These are phyloP conservation scores for Athripsodes cinereus DNA, from an alignment of 2,888 invertebrate genomes.

Conservation along the genomic window DNA sequence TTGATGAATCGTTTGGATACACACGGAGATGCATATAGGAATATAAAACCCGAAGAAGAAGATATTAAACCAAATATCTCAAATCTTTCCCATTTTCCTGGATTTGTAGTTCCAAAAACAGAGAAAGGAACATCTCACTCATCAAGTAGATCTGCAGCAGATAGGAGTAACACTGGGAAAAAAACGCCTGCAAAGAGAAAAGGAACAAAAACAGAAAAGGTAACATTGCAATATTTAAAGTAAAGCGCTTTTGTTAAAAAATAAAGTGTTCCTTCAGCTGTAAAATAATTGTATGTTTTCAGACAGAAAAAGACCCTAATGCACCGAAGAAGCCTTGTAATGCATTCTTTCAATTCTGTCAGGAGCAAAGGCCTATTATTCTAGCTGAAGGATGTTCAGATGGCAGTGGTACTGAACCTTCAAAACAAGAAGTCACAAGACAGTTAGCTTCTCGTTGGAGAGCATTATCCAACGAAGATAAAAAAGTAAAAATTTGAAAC, in stretches of 20 bases:
- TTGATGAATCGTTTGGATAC: constrained; percentile 61
- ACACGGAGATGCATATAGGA: constrained; percentile 65
- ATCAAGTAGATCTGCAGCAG: constrained; percentile 7
- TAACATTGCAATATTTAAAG: constrained; percentile 24
- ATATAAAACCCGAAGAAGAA: constrained; percentile 37
- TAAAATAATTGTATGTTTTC: constrained; percentile 8
- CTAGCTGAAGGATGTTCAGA: constrained; percentile 59
- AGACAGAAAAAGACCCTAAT: constrained; percentile 55
- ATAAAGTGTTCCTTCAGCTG: too few relatives aligned
- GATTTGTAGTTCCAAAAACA: constrained; percentile 18
- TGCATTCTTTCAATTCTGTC: constrained; percentile 76
- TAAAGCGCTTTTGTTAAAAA: neutral
- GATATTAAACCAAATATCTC: constrained; percentile 37
- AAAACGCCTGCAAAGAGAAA: constrained; percentile 53
- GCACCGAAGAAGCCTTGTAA: constrained; percentile 75
- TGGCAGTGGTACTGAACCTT: constrained; percentile 60
- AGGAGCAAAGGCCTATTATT: constrained; percentile 68
- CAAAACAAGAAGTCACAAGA: constrained; percentile 69
- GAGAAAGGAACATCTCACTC: constrained; percentile 14
- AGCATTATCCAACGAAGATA: constrained; percentile 60
- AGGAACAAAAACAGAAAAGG: constrained; percentile 54
- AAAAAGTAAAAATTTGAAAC: constrained; percentile 48
- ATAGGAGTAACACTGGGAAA: constrained; percentile 29
- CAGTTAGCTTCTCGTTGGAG: constrained; percentile 71
- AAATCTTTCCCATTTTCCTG: constrained; percentile 34